Conservation (phyloP, 64 coral and sea anemone genomes). For the Hydrozoanthus tunicans region DNA sequence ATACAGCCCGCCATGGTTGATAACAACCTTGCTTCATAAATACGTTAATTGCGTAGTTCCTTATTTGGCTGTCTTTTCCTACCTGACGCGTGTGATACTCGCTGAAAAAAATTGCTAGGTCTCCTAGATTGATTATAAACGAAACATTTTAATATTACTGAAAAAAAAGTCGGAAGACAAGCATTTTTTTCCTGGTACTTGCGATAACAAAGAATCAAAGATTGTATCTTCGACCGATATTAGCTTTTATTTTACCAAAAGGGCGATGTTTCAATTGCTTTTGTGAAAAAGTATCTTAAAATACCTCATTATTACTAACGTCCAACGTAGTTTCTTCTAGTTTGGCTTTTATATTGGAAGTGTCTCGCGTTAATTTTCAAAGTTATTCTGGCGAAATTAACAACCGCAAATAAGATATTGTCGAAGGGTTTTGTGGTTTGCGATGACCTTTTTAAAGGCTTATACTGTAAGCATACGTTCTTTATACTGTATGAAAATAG, state of each 20-base stretch:
- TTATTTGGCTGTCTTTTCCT: background rate
- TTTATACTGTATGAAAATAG: background rate
- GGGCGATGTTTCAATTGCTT: background rate
- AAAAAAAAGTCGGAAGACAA: background rate
- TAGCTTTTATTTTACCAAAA: background rate
- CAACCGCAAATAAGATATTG: background rate
- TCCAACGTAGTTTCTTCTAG: background rate
- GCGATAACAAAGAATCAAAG: background rate
- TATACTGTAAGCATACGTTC: background rate
- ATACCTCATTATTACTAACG: background rate
- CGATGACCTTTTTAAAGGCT: background rate
- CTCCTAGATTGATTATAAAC: background rate
- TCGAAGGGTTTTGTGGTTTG: background rate
- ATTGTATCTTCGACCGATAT: conserved; percentile 28
- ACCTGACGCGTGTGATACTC: background rate
- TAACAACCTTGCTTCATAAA: conserved; percentile 8
- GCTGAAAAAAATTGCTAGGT: background rate
- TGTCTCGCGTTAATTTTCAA: background rate
- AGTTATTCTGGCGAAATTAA: background rate
- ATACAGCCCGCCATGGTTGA: background rate
- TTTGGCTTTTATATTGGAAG: background rate
- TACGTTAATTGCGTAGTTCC: background rate
- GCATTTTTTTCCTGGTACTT: background rate
- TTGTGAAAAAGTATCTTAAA: background rate
- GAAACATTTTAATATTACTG: background rate